Base-by-base conservation (phyloP, 2,113 vertebrate species). In the Prochilodus magdalenae region DNA sequence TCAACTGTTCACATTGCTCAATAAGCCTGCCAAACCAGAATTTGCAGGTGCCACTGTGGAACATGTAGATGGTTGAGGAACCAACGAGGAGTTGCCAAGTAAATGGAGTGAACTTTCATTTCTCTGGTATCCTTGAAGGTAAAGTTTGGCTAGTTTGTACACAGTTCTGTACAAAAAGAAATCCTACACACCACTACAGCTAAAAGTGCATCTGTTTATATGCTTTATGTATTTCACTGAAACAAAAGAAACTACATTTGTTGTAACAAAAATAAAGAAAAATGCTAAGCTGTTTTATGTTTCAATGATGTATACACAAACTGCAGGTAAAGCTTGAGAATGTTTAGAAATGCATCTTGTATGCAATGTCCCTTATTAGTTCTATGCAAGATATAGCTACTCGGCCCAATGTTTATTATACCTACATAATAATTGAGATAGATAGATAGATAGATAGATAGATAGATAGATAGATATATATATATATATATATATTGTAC, bases 251-350 rank as follows among this genome's bases (percentile, higher is more conserved):
- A 49, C 22, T 73, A 63, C 62, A 74, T 75, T 59, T 33, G 27
- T 49, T 29, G 36, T 75, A 71, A 69, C 60, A n/a, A 78, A 63
- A 76, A 80, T 84, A 80, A 80, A 79, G 40, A n/a, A 16, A 71
- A 77, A n/a, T 74, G 14, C 6, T 15, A 22, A 20, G 33, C 3
- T 20, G 4, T 10, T 0, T 20, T 63, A 4, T 10, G 1, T 20
- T 63, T 63, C 15, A 60, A 10, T 60, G 11, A 26, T 55, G 8
- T 26, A 0, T 13, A 24, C 57, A 60, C 57, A 7, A 11, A 53
- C 51, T 4, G 20, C 6, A 36, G 6, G 33, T 3, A 36, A n/a
- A n/a, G n/a, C n/a, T n/a, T n/a, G n/a, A n/a, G n/a, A n/a, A n/a
- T 36, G 36, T 36, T 36, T 3, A 36, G 36, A 4, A 36, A 36